phyloP scores from a whole-genome alignment of 2,113 vertebrate genomes.

The Raja brachyura region DNA sequence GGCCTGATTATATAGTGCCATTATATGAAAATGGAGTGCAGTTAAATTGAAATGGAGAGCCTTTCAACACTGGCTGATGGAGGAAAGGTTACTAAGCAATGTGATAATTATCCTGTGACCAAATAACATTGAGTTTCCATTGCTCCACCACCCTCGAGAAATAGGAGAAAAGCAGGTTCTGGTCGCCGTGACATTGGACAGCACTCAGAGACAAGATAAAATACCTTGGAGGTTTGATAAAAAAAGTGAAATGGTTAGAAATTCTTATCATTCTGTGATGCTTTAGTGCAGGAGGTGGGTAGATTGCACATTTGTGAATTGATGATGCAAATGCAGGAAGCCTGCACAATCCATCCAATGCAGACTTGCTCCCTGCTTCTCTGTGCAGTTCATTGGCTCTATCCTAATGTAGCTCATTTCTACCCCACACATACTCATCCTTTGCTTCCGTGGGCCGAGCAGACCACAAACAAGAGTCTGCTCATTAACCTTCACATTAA shows the following conservation, averaged over 20 bases:
- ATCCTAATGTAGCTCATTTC: no score
- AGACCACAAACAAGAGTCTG: no score
- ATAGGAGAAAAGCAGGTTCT: not conserved
- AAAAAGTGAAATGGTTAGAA: not conserved
- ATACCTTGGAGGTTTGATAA: not conserved
- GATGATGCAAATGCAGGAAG: no score
- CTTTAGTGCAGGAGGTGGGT: no score
- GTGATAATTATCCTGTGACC: not conserved
- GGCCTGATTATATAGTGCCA: not conserved
- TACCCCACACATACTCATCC: no score
- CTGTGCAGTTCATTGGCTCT: no score
- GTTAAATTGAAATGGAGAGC: slow-evolving; percentile 11
- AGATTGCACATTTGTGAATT: no score
- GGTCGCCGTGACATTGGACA: not conserved
- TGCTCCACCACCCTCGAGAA: not conserved
- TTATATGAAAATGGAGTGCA: not conserved
- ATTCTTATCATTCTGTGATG: no score
- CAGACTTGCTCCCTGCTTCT: no score
- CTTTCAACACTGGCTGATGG: not conserved
- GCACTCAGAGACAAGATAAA: not conserved
- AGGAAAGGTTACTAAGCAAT: not conserved
- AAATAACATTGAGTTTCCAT: not conserved
- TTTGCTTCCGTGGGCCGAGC: no score
- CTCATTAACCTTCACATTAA: no score
- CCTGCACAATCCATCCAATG: no score